Percentiles rank a stretch among this genome's conserved stretches.
Evolutionary conservation across 1,140 invertebrate species (phyloP).

Genomic region (Drosophila ogumai): DNA sequence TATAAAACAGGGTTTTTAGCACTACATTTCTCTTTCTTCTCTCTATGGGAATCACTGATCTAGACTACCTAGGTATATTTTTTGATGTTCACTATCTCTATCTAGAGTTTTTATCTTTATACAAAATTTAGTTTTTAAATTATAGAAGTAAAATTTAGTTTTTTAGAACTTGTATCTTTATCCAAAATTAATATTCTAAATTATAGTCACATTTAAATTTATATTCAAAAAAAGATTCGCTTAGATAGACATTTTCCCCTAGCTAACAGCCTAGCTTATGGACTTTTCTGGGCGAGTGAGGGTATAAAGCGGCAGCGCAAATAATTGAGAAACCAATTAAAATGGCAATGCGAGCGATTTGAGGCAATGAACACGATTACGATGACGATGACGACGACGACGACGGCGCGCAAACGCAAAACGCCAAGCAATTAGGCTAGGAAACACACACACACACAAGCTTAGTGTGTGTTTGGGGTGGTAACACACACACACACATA

Average conservation of each 20-base stretch:
- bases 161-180: too few species aligned
- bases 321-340: conserved; percentile 60
- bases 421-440: conserved; percentile 59
- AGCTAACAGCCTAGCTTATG: background rate
- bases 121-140: background rate
- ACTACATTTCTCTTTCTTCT: too few species aligned
- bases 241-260: background rate
- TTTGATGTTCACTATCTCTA: too few species aligned
- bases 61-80: too few species aligned
- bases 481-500: conserved; percentile 3
- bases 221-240: background rate
- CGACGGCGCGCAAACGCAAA: conserved; percentile 70
- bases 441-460: conserved; percentile 34
- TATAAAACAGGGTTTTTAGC: too few species aligned
- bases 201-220: background rate
- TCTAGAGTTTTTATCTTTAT: too few species aligned
- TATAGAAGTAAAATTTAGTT: background rate
- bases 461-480: conserved; percentile 1
- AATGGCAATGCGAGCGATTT: conserved; percentile 57
- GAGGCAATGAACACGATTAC: conserved; percentile 53
- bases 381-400: conserved; percentile 38
- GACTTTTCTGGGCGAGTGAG: conserved; percentile 4
- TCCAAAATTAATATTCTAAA: background rate
- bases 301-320: conserved; percentile 31
- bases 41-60: too few species aligned